phyloP scores from a whole-genome alignment of 2,113 vertebrate genomes.

The Sinocyclocheilus maitianheensis region DNA sequence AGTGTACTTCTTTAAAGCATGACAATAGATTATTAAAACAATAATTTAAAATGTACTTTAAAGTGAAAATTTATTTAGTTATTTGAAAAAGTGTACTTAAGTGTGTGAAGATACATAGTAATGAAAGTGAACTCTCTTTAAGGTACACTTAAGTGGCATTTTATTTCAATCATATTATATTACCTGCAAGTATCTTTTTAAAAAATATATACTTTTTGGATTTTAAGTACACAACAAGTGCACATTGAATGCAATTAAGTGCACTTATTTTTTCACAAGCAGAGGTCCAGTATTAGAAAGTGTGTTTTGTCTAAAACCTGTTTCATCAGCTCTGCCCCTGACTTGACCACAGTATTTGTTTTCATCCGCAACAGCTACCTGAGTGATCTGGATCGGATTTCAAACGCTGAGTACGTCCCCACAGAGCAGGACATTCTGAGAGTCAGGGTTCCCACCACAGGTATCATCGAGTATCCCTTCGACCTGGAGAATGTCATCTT shows the following conservation, averaged over 20 bases:
- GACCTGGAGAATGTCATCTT: conserved; percentile 98
- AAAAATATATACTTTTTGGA: neutral
- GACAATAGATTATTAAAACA: too few relatives aligned
- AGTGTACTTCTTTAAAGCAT: neutral
- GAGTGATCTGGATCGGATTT: conserved; percentile 70
- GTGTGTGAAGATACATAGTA: neutral
- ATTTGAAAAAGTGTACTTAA: neutral
- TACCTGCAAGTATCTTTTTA: neutral
- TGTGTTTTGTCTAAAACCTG: neutral
- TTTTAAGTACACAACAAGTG: neutral
- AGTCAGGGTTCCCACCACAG: conserved; percentile 78
- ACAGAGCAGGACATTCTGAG: conserved; percentile 68
- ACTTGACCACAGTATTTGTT: neutral
- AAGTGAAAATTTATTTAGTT: neutral
- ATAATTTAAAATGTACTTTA: neutral
- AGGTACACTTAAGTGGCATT: neutral
- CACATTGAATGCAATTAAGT: neutral
- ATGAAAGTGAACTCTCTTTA: neutral
- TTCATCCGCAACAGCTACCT: conserved; percentile 65
- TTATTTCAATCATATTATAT: neutral
- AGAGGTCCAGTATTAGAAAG: neutral
- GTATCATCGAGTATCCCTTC: conserved; percentile 89
- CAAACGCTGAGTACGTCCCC: conserved; percentile 66
- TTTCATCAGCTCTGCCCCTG: neutral
- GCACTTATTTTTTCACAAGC: neutral